Percentiles rank a stretch among this genome's conserved stretches.
phyloP scores from a whole-genome alignment of 1,140 invertebrate species.

The Macrotrachela quadricornifera region DNA sequence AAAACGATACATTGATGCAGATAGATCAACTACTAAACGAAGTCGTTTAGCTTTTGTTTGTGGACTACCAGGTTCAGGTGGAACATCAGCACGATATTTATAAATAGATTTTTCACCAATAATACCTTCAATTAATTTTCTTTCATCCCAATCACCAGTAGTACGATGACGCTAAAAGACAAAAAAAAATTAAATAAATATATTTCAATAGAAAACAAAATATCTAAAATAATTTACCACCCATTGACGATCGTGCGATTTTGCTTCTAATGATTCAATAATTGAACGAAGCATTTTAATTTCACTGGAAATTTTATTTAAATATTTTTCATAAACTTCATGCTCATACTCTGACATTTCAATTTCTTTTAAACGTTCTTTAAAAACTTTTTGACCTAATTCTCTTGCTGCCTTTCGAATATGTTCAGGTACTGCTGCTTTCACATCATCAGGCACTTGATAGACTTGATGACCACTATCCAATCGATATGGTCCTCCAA shows the following conservation, averaged over 20 bases:
- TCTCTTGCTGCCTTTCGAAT: slow-evolving; percentile 64
- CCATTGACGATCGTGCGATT: slow-evolving; percentile 81
- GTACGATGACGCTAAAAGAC: slow-evolving; percentile 47
- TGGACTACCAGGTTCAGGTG: slow-evolving; percentile 55
- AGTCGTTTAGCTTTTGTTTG: slow-evolving; percentile 62
- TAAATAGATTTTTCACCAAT: slow-evolving; percentile 80
- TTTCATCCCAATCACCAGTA: slow-evolving; percentile 77
- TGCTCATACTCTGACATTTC: slow-evolving; percentile 84
- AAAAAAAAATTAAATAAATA: not conserved
- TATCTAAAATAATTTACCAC: slow-evolving; percentile 30
- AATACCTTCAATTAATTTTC: slow-evolving; percentile 73
- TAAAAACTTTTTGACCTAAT: slow-evolving; percentile 71
- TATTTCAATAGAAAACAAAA: not conserved
- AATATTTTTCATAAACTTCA: slow-evolving; percentile 58
- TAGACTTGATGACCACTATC: slow-evolving; percentile 77
- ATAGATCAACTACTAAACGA: slow-evolving; percentile 70
- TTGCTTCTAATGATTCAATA: slow-evolving; percentile 53
- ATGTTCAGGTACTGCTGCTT: slow-evolving; percentile 60
- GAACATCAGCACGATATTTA: slow-evolving; percentile 41
- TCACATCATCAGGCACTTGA: slow-evolving; percentile 68
- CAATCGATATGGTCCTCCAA: slow-evolving; percentile 35
- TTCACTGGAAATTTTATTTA: slow-evolving; percentile 45
- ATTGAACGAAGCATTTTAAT: slow-evolving; percentile 39
- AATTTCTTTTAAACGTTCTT: slow-evolving; percentile 61
- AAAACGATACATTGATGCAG: slow-evolving; percentile 86